phyloP scores from a whole-genome alignment of 2,113 vertebrate genomes.

The Morone saxatilis region DNA sequence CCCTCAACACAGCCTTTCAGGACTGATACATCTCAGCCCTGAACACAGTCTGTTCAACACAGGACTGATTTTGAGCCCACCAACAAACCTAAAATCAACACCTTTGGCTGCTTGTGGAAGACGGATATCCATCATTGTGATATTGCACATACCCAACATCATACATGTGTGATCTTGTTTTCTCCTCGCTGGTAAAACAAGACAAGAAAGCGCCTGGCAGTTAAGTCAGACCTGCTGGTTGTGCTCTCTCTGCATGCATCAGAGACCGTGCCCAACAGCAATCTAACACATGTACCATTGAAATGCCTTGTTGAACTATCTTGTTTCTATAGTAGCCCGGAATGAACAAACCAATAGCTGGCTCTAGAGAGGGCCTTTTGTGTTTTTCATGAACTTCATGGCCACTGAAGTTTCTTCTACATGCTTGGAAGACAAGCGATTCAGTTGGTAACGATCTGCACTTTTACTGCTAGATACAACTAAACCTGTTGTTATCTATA shows the following conservation, averaged over 20 bases:
- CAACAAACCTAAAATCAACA: not conserved
- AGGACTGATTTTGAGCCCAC: not conserved
- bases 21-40: not conserved
- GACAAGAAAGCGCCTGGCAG: not conserved
- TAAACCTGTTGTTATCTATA: too few relatives aligned
- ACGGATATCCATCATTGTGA: not conserved
- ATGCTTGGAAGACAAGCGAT: too few relatives aligned
- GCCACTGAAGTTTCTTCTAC: too few relatives aligned
- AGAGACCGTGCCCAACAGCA: too few relatives aligned
- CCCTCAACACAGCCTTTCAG: not conserved
- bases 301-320: too few relatives aligned
- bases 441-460: too few relatives aligned
- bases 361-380: too few relatives aligned
- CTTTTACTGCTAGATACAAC: too few relatives aligned
- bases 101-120: not conserved
- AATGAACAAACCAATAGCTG: too few relatives aligned
- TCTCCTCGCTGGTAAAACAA: not conserved
- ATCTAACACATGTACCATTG: too few relatives aligned
- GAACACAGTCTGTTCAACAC: not conserved
- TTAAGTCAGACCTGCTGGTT: not conserved
- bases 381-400: too few relatives aligned
- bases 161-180: not conserved
- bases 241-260: not conserved
- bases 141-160: not conserved
- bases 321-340: too few relatives aligned